Evolutionary conservation across 2,888 invertebrate species (phyloP), one percentile per base, ranked within the genome.

Genomic region (Phyllotreta striolata): DNA sequence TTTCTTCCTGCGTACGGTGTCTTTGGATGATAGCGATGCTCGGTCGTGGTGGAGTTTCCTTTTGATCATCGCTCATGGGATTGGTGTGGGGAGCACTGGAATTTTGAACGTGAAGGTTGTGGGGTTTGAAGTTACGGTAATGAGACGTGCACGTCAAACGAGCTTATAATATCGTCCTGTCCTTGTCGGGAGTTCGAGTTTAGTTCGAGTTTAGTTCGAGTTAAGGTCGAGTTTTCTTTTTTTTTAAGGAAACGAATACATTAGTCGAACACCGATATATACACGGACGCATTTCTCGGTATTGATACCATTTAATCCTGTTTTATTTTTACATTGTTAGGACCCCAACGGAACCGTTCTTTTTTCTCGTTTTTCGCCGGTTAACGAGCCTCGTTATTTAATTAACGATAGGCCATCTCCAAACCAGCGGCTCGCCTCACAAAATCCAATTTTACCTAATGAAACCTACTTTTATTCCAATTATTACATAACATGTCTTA

Each of bases 351-450:
- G 63, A 61, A 65, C 46, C 52, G 38, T 63, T 56, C 66, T 37
- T 69, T 68, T 69, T 68, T 64, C 67, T 71, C 66, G 55, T 69
- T 63, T 68, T 62, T 64, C 64, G 73, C 76, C 76, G 76, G 76
- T 78, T 60, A 77, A 76, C 76, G 78, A 74, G 71, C 66, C 70
- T 79, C 76, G 80, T 80, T 80, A 80, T 81, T 81, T 81, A 81
- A 81, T 81, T 81, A 81, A 80, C 79, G 79, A 78, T 74, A 75
- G 74, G 71, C 76, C 76, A 75, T 79, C 52, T 52, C 49, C 24
- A 37, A 8, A 13, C 49, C 49, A 49, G 34, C 37, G 49, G 35
- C 49, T 10, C 12, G 37, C 10, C 1, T 5, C 2, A 10, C 14
- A 1, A 14, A 47, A 14, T 14, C 14, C 63, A 66, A 55, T 35